Conservation (phyloP, 2,113 vertebrate species). For the Regulus satrapa region DNA sequence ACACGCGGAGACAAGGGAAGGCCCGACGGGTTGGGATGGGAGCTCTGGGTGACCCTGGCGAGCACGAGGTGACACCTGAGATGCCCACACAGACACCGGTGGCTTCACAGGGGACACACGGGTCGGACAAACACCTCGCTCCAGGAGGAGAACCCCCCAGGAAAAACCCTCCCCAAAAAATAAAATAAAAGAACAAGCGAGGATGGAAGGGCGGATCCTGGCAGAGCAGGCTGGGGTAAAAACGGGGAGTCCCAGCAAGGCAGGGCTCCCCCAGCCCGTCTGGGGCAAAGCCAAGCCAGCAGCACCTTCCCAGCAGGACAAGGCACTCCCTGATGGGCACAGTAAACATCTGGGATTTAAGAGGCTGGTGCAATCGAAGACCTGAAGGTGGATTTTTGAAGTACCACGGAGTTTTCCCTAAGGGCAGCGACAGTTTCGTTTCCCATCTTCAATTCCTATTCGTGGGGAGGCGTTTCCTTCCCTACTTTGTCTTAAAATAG, state of each 20-base stretch:
- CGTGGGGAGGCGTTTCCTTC: not conserved
- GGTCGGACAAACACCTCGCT: not conserved
- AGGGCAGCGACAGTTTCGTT: not conserved
- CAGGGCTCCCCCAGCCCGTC: not conserved
- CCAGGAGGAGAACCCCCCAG: not conserved
- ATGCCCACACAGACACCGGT: accelerated
- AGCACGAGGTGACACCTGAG: not conserved
- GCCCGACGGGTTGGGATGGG: accelerated
- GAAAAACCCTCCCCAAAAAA: too few relatives aligned
- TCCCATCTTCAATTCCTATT: not conserved
- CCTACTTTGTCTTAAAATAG: not conserved
- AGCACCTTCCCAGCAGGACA: not conserved
- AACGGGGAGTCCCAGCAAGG: accelerated
- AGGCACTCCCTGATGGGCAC: slow-evolving; percentile 46
- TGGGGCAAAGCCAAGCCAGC: too few relatives aligned
- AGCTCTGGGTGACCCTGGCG: too few relatives aligned
- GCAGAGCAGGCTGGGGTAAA: too few relatives aligned
- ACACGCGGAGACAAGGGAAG: not conserved
- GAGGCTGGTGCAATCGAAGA: not conserved
- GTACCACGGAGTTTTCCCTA: not conserved
- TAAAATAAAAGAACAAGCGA: too few relatives aligned
- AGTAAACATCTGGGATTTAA: not conserved
- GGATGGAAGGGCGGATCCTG: too few relatives aligned
- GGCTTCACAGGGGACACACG: not conserved
- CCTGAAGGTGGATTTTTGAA: not conserved